phyloP scores from a whole-genome alignment of 2,113 vertebrate genomes.

The Albula goreensis region DNA sequence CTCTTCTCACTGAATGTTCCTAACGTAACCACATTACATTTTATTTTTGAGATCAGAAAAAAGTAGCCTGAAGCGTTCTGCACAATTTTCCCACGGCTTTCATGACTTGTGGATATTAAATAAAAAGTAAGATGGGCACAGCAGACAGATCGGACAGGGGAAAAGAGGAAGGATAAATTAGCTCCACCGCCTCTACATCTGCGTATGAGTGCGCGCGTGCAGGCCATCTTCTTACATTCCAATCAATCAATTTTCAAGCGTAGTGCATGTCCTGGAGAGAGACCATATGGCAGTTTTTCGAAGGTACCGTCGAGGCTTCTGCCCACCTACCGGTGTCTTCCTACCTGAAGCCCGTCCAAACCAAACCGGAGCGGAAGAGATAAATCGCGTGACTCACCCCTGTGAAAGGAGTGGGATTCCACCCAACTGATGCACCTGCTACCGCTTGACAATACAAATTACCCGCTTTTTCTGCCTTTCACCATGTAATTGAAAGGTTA shows the following conservation, averaged over 20 bases:
- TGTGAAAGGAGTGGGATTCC: constrained; percentile 41
- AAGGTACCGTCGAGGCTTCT: constrained; percentile 34
- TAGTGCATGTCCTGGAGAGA: constrained; percentile 55
- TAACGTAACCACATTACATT: no score
- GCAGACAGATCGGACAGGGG: background rate
- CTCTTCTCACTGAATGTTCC: no score
- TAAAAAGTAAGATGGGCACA: background rate
- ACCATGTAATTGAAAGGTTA: background rate
- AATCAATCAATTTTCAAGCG: constrained; percentile 54
- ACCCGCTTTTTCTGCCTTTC: constrained; percentile 33
- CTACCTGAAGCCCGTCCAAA: constrained; percentile 33
- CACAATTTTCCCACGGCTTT: background rate
- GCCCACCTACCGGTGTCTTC: constrained; percentile 27
- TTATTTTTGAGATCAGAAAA: no score
- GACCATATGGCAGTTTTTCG: constrained; percentile 63
- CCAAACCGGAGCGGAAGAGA: constrained; percentile 43
- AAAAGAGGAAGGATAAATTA: background rate
- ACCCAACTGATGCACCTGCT: constrained; percentile 55
- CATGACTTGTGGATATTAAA: background rate
- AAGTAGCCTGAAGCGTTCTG: no score
- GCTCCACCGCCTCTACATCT: constrained; percentile 13
- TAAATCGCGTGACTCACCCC: constrained; percentile 42
- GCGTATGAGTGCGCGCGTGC: constrained; percentile 24
- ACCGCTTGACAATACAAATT: constrained; percentile 47
- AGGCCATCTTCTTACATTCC: constrained; percentile 37